Conservation (phyloP, 2,888 invertebrate species). For the Rugalucina vietnamica region DNA sequence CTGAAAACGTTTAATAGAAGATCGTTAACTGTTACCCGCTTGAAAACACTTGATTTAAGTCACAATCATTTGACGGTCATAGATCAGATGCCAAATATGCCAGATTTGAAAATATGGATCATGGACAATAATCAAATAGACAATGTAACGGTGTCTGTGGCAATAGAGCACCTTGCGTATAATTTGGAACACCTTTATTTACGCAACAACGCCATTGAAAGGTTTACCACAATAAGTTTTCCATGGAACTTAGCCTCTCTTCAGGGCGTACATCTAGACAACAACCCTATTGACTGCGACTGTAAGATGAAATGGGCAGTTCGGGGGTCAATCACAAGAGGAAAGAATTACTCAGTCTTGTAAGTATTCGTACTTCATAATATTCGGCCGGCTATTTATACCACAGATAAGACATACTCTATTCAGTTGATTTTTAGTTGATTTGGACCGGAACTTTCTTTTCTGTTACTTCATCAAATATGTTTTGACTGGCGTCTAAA, state of each 20-base stretch:
- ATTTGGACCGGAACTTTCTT: too few species aligned
- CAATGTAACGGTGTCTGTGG: slow-evolving; percentile 28
- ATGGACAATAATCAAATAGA: slow-evolving; percentile 53
- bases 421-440: too few species aligned
- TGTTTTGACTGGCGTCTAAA: too few species aligned
- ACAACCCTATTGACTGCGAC: slow-evolving; percentile 52
- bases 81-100: slow-evolving; percentile 46
- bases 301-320: slow-evolving; percentile 54
- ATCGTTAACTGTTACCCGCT: slow-evolving; percentile 39
- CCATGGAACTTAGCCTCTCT: slow-evolving; percentile 46
- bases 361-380: slow-evolving; percentile 10
- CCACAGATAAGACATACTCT: too few species aligned
- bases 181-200: slow-evolving; percentile 41
- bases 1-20: slow-evolving; percentile 23
- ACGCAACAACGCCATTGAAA: slow-evolving; percentile 50
- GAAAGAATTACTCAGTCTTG: slow-evolving; percentile 20
- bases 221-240: slow-evolving; percentile 42
- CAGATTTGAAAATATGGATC: slow-evolving; percentile 40
- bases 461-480: too few species aligned
- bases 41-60: slow-evolving; percentile 52
- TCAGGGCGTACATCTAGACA: slow-evolving; percentile 36
- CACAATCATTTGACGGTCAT: slow-evolving; percentile 49
- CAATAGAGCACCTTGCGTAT: slow-evolving; percentile 28
- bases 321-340: not conserved
- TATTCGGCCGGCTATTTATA: too few species aligned